Percentiles rank a stretch among this genome's conserved stretches.
Conservation (phyloP, 2,888 invertebrate species). For the Metallyticus violacea region DNA sequence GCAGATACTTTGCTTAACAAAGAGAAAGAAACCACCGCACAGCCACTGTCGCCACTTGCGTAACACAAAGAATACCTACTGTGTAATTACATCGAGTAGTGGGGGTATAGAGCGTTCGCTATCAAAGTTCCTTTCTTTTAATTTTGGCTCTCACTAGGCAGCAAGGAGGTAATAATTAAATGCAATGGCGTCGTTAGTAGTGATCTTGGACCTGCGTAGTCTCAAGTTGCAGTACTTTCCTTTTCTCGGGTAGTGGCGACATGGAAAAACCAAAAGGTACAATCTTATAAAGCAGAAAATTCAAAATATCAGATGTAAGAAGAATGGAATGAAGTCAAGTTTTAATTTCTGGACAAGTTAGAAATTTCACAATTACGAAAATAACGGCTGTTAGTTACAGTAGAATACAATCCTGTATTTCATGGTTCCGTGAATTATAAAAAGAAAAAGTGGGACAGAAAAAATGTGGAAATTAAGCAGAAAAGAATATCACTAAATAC, state of each 20-base stretch:
- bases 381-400: too few relatives aligned
- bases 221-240: background rate
- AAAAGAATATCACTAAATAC: too few relatives aligned
- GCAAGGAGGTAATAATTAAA: background rate
- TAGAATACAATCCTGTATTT: too few relatives aligned
- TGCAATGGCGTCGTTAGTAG: background rate
- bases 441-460: too few relatives aligned
- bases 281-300: background rate
- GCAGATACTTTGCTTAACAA: background rate
- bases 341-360: too few relatives aligned
- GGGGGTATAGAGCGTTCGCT: background rate
- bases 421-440: too few relatives aligned
- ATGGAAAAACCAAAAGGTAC: background rate
- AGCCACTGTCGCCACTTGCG: background rate
- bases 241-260: background rate
- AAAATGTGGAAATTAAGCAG: too few relatives aligned
- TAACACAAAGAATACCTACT: background rate
- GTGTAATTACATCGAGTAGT: background rate
- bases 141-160: background rate
- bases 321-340: too few relatives aligned
- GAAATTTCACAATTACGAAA: too few relatives aligned
- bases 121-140: background rate
- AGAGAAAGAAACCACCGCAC: background rate
- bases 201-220: background rate
- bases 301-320: too few relatives aligned